phyloP scores from a whole-genome alignment of 2,888 invertebrate genomes.

The Drosophila koepferae region DNA sequence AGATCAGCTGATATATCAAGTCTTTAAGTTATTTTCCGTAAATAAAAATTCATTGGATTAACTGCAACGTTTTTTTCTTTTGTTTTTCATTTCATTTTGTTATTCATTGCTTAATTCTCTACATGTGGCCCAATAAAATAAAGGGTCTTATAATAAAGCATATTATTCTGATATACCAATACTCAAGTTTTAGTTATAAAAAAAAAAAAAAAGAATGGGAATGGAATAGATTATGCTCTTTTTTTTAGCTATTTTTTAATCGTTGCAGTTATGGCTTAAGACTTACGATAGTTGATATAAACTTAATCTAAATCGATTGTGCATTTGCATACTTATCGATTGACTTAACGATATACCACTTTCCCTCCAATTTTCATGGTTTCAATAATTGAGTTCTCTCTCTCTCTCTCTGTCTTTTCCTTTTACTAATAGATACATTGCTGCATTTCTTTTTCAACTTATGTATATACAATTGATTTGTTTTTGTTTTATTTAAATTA shows the following conservation, averaged over 20 bases:
- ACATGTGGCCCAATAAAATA: neutral
- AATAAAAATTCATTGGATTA: too few relatives aligned
- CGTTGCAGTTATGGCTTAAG: neutral
- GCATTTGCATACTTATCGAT: conserved; percentile 12
- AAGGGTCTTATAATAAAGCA: neutral
- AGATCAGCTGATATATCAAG: neutral
- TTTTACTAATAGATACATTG: neutral
- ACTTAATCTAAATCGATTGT: neutral
- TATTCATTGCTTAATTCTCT: neutral
- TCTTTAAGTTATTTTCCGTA: too few relatives aligned
- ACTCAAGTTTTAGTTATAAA: neutral
- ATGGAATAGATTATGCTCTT: neutral
- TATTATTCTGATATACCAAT: neutral
- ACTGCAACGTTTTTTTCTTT: neutral
- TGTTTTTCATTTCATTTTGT: neutral
- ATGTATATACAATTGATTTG: neutral
- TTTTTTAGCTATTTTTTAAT: neutral
- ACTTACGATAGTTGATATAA: neutral
- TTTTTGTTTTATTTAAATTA: conserved; percentile 26
- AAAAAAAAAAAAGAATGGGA: neutral
- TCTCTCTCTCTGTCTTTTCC: neutral
- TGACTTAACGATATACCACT: neutral
- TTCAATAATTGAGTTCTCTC: conserved; percentile 3
- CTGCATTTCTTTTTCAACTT: neutral
- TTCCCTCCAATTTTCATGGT: conserved; percentile 35